phyloP scores from a whole-genome alignment of 2,888 invertebrate genomes.

The Synanthedon formicaeformis region DNA sequence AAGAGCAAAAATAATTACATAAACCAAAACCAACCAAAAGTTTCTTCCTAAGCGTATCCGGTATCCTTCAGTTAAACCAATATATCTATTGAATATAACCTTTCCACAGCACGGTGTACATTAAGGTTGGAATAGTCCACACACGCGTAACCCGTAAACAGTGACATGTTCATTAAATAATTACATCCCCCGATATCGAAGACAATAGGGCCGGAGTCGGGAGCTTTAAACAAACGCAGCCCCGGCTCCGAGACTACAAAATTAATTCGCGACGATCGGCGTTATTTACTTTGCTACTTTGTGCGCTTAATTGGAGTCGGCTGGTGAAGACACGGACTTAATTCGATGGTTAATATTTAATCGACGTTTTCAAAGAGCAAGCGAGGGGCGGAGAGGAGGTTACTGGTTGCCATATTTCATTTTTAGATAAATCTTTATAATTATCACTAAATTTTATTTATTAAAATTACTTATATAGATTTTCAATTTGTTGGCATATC shows the following conservation, averaged over 20 bases:
- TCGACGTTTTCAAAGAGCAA: constrained; percentile 21
- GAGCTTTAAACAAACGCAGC: constrained; percentile 52
- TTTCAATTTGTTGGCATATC: too few species aligned
- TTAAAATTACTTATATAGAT: too few species aligned
- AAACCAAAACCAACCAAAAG: too few species aligned
- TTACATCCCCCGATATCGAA: not conserved
- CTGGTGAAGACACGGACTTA: constrained; percentile 58
- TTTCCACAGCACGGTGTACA: too few species aligned
- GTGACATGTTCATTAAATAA: not conserved
- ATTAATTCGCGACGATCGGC: constrained; percentile 48
- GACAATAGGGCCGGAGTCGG: constrained; percentile 12
- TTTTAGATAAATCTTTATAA: too few species aligned
- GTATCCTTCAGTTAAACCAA: too few species aligned
- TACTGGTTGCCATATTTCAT: too few species aligned
- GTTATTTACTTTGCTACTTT: constrained; percentile 66
- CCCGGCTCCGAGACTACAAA: constrained; percentile 41
- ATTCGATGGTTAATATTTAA: constrained; percentile 68
- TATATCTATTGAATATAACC: too few species aligned
- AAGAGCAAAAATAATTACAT: too few species aligned
- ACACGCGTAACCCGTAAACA: not conserved
- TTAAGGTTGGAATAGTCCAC: constrained; percentile 1
- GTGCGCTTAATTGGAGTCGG: constrained; percentile 65
- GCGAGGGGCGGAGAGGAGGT: too few species aligned
- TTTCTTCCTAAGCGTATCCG: too few species aligned
- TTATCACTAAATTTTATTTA: too few species aligned